Percentiles rank a stretch among this genome's conserved stretches.
Evolutionary conservation across 2,888 invertebrate species (phyloP).

Genomic region (Dynastes maya): DNA sequence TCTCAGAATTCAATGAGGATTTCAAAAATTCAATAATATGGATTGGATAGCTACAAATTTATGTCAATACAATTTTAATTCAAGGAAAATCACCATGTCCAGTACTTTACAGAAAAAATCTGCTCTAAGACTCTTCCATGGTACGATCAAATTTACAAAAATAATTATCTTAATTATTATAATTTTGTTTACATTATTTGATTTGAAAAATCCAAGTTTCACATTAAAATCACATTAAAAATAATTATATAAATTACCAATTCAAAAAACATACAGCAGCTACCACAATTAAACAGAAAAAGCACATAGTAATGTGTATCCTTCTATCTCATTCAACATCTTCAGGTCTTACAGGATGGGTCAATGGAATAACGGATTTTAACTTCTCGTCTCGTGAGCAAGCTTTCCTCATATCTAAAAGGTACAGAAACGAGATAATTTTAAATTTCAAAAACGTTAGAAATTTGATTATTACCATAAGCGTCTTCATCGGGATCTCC

Average conservation of each 20-base stretch:
- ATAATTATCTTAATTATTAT: no score
- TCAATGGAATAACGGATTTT: constrained; percentile 93
- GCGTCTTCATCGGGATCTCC: constrained; percentile 99
- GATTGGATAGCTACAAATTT: no score
- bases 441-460: not conserved
- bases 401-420: constrained; percentile 98
- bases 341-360: constrained; percentile 95
- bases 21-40: no score
- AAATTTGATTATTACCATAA: constrained; percentile 79
- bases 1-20: no score
- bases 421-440: not conserved
- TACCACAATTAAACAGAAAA: constrained; percentile 22
- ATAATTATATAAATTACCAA: not conserved
- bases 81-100: no score
- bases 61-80: no score
- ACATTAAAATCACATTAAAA: no score
- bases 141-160: no score
- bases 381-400: constrained; percentile 92
- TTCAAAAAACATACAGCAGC: not conserved
- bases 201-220: no score
- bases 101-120: no score
- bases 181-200: no score
- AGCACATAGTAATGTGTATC: not conserved
- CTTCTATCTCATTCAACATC: constrained; percentile 82
- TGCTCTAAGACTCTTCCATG: no score